Base-by-base conservation (phyloP, 2,113 vertebrate genomes). In the Ciconia boyciana region DNA sequence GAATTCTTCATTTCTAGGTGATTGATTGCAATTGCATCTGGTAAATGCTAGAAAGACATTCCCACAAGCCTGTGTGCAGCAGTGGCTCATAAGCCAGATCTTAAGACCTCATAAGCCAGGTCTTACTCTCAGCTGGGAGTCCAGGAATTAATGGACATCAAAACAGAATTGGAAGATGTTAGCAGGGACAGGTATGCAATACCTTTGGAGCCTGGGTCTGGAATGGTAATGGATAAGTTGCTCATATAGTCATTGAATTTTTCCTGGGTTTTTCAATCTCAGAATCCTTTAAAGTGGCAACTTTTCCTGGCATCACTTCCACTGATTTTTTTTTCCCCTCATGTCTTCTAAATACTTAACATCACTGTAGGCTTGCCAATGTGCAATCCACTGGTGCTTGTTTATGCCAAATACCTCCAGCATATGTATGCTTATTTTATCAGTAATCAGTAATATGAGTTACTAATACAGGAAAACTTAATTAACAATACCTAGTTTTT, bases 341-440 rank as follows among this genome's bases (percentile, higher is more conserved):
- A 3, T 43, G 10, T 74, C 70, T 90, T 86, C 62, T 80, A 77
- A 92, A 96, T 81, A 77, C 54, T 85, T 88, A 46, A 44, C 87
- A 74, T 90, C 49, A 39, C 9, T 52, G 12, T 79, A 54, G 18
- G n/a, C 54, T 93, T 88, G 82, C 75, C 92, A 94, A 22, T 18
- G 19, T 80, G 61, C n/a, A 91, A 22, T 89, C 64, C 48, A 41
- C 54, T 79, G 65, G 31, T 79, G 41, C 78, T 83, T 92, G 44
- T 92, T 96, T 94, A 77, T 88, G 90, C 74, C 82, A 96, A 87
- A 77, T 77, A 92, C 32, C 20, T 93, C 49, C 39, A 92, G 58
- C 58, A 83, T 83, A 80, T n/a, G 36, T 72, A 70, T 24, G 46
- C 32, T 94, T 93, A 68, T 87, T 95, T 87, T 77, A 66, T 81